phyloP scores from a whole-genome alignment of 1,140 invertebrate species.

The Hylyphantes graminicola region DNA sequence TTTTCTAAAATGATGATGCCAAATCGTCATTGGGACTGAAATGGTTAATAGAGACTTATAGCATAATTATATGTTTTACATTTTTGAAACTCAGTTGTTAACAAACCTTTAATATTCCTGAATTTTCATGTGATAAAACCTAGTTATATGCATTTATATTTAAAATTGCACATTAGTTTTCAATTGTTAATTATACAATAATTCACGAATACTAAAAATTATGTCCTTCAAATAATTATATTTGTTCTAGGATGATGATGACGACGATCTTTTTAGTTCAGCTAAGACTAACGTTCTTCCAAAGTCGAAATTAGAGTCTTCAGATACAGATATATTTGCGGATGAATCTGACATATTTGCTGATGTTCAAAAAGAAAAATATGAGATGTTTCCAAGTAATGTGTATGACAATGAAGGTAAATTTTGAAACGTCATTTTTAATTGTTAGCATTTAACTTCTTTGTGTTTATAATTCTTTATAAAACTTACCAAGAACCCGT shows the following conservation, averaged over 20 bases:
- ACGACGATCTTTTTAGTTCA: slow-evolving; percentile 45
- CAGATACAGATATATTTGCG: slow-evolving; percentile 45
- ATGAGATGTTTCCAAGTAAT: slow-evolving; percentile 45
- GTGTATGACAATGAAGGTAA: slow-evolving; percentile 50
- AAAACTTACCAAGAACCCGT: neutral
- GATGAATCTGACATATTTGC: slow-evolving; percentile 53
- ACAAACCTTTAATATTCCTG: neutral
- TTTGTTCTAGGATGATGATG: slow-evolving; percentile 22
- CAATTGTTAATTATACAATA: neutral
- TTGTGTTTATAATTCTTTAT: neutral
- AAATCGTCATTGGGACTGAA: too few relatives aligned
- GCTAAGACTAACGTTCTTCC: slow-evolving; percentile 9
- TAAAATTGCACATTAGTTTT: slow-evolving; percentile 5
- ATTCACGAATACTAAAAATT: neutral
- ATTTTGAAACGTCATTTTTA: neutral
- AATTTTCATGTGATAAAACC: neutral
- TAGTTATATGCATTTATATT: neutral
- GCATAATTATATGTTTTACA: too few relatives aligned
- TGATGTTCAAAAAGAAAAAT: slow-evolving; percentile 50
- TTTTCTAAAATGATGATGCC: too few relatives aligned
- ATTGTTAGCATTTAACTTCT: neutral
- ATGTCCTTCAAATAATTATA: neutral
- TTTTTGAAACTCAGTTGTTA: too few relatives aligned
- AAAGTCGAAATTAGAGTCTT: slow-evolving; percentile 8
- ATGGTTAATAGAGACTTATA: too few relatives aligned